Base-by-base conservation (phyloP, 2,888 invertebrate species). In the Thera obeliscata region DNA sequence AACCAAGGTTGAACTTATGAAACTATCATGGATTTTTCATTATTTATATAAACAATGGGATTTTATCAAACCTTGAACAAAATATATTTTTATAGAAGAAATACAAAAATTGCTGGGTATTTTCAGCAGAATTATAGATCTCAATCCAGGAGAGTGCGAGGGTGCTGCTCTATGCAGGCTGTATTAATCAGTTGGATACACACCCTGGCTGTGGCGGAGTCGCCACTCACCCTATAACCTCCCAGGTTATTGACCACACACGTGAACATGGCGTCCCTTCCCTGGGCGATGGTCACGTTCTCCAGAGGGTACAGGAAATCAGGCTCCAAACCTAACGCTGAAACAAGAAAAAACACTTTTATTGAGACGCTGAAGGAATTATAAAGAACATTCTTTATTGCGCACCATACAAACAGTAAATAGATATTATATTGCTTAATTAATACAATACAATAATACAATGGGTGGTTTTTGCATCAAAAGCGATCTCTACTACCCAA, bases 221-320 rank as follows among this genome's bases (percentile, higher is more conserved):
- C 96, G 95, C 96, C 96, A 97, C 97, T 97, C 97, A 98, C 98
- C 97, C 97, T 96, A 95, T 96, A 95, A 94, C 96, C 96, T 83
- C 96, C 96, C 87, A 97, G 95, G 95, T 97, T 96, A 94, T 96
- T 97, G 84, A 97, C 97, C 85, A 97, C 96, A 87, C 97, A 97
- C 78, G 97, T 97, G 94, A 97, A 97, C 87, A 96, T 96, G 79
- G 97, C 97, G 93, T 97, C 97, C 80, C 97, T 94, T 73, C 97
- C 97, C 89, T 96, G 96, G 74, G 97, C 95, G 81, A 97, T 96
- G 75, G 97, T 97, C 90, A 97, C 95, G 94, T 97, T 97, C 94
- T 96, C 96, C 94, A 97, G 90, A 56, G 97, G 96, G 81, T 95
- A 96, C 78, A 95, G 94, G 94, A 97, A 97, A 90, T 96, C 96